Percentiles rank a stretch among this genome's conserved stretches.
These are phyloP conservation scores for Lysandra coridon DNA, from an alignment of 2,888 invertebrate species.

Conservation along the genomic window DNA sequence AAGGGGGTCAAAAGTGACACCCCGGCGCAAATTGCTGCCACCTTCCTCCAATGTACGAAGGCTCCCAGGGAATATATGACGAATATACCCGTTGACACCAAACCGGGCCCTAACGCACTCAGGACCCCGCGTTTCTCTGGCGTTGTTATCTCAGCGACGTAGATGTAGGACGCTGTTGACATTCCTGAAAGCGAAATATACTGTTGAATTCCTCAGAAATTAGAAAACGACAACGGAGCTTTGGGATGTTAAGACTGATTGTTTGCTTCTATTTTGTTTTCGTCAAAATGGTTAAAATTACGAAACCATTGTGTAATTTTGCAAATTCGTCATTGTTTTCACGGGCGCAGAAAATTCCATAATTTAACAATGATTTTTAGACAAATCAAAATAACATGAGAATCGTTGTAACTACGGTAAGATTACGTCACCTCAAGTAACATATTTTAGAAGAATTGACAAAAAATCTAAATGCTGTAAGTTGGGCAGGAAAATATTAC, in stretches of 20 bases:
- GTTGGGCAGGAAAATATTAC: neutral
- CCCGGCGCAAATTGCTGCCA: conserved; percentile 83
- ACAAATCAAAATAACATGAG: neutral
- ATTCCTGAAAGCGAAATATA: conserved; percentile 75
- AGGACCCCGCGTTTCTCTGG: conserved; percentile 85
- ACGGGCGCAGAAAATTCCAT: conserved; percentile 7
- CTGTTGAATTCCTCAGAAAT: neutral
- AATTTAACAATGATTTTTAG: conserved; percentile 6
- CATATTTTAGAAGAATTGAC: neutral
- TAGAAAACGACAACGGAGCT: neutral
- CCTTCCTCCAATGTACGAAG: conserved; percentile 83
- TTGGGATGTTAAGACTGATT: neutral
- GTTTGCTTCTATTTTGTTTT: neutral
- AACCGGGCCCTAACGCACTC: conserved; percentile 85
- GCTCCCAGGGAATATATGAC: conserved; percentile 85
- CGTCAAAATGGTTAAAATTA: neutral
- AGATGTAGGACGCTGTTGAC: conserved; percentile 85
- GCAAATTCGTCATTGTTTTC: conserved; percentile 4
- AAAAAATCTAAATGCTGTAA: neutral
- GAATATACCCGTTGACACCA: conserved; percentile 86
- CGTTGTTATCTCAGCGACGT: conserved; percentile 85
- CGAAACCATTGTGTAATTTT: conserved; percentile 7
- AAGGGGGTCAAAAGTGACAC: conserved; percentile 79
- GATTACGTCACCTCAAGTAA: conserved; percentile 13
- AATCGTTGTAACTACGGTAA: neutral